A percentile compares a stretch with the other conserved stretches of the same genome.
These are phyloP conservation scores for Poeciliopsis gracilis DNA, from an alignment of 2,797 vertebrate species.

Conservation along the genomic window DNA sequence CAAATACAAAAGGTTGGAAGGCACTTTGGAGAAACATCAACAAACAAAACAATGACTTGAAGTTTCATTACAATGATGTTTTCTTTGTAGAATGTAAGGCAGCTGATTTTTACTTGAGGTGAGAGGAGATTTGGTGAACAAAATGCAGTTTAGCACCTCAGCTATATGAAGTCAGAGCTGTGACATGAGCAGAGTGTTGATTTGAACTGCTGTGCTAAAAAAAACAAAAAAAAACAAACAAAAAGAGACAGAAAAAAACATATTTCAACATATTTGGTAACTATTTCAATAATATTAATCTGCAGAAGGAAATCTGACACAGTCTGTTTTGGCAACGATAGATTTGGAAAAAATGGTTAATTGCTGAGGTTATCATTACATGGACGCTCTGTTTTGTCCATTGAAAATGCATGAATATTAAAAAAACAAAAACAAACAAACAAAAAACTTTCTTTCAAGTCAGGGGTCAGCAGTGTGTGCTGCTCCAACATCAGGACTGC, in stretches of 20 bases:
- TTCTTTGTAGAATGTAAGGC: neutral
- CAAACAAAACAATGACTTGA: neutral
- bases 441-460: neutral
- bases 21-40: neutral
- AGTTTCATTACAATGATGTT: neutral
- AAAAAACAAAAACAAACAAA: neutral
- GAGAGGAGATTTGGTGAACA: neutral
- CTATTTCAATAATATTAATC: neutral
- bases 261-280: too few relatives aligned
- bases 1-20: neutral
- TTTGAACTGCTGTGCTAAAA: neutral
- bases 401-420: neutral
- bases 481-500: neutral
- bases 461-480: neutral
- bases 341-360: neutral
- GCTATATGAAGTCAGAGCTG: neutral
- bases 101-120: neutral
- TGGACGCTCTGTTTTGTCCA: neutral
- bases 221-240: neutral
- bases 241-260: neutral
- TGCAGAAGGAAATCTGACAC: neutral
- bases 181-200: neutral
- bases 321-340: neutral
- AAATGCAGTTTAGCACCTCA: neutral
- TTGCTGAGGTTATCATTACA: neutral